Evolutionary conservation across 2,888 invertebrate genomes (phyloP).

Genomic region (Empis livida): DNA sequence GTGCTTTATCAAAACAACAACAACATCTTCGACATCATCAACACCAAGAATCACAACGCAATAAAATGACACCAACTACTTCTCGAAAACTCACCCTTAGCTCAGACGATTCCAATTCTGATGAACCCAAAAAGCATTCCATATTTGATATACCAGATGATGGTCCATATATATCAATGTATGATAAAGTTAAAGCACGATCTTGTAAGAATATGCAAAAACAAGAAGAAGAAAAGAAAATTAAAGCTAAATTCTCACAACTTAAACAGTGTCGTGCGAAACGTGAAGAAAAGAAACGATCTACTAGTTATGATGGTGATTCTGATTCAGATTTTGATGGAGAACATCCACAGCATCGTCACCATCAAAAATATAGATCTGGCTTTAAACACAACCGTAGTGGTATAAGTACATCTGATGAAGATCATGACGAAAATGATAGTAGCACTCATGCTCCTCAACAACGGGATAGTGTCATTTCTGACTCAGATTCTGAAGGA

Average conservation of each 20-base stretch:
- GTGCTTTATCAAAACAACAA: background rate
- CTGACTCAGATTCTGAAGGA: conserved; percentile 40
- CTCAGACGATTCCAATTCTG: conserved; percentile 59
- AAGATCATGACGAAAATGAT: conserved; percentile 20
- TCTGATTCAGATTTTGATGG: conserved; percentile 52
- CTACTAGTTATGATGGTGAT: conserved; percentile 79
- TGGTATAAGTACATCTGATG: conserved; percentile 43
- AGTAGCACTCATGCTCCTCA: conserved; percentile 6
- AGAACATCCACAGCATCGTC: conserved; percentile 27
- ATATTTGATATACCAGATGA: conserved; percentile 84
- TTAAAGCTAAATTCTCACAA: conserved; percentile 80
- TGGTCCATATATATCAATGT: conserved; percentile 92
- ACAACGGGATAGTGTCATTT: conserved; percentile 21
- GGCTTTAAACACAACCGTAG: conserved; percentile 16
- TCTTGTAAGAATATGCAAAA: conserved; percentile 91
- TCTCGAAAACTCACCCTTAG: conserved; percentile 39
- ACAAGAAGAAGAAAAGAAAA: conserved; percentile 79
- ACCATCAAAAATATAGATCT: conserved; percentile 15
- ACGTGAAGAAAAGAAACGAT: conserved; percentile 78
- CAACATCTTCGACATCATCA: background rate
- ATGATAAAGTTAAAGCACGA: conserved; percentile 90
- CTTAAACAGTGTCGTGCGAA: conserved; percentile 78
- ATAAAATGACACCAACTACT: conserved; percentile 16
- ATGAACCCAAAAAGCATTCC: conserved; percentile 78
- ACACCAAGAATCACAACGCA: conserved; percentile 12